Evolutionary conservation across 2,797 vertebrate genomes (phyloP), one percentile per base, ranked within the genome.

Genomic region (Babyrousa celebensis): DNA sequence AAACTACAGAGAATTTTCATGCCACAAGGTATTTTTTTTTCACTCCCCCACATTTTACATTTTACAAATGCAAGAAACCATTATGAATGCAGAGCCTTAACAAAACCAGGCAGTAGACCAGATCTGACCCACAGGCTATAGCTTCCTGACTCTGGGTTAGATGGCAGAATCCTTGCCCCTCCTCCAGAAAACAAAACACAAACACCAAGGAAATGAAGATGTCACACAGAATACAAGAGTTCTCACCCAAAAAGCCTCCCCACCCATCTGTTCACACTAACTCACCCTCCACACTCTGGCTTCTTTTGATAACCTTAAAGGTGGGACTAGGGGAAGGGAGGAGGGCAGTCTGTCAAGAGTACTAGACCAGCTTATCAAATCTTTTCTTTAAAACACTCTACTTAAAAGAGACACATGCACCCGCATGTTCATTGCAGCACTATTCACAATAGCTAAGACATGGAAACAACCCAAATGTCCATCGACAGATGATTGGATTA

Each of bases 321-420:
- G 3, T 6, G 25, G 21, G 14, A 2, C 32, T 14, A 1, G 29
- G 3, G 25, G 1, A 20, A 11, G 2, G 25, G 23, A 3, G 1
- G 23, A 72, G 14, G 43, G 18, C 12, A 21, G 23, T 16, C 29
- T 54, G 8, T 58, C 21, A 29, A 84, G 21, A 80, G 1, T 40
- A 7, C n/a, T 71, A 0, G 16, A 60, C 36, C 27, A 25, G 12
- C 52, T 90, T 68, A 18, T 25, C 25, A 20, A 9, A 56, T 1
- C 54, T 75, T 48, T 68, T 87, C 67, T 90, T 60, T 72, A 29
- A 65, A 91, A 36, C 3, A 36, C 36, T 36, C 36, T 36, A 36
- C 36, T 36, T 36, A 36, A 36, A 36, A 36, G 36, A 36, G 36
- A 36, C 36, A 36, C 36, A 36, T 36, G 36, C 36, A 36, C 36